A percentile compares a stretch with the other conserved stretches of the same genome.
These are phyloP conservation scores for Lepus europaeus DNA, from an alignment of 2,113 vertebrate species.

Conservation along the genomic window DNA sequence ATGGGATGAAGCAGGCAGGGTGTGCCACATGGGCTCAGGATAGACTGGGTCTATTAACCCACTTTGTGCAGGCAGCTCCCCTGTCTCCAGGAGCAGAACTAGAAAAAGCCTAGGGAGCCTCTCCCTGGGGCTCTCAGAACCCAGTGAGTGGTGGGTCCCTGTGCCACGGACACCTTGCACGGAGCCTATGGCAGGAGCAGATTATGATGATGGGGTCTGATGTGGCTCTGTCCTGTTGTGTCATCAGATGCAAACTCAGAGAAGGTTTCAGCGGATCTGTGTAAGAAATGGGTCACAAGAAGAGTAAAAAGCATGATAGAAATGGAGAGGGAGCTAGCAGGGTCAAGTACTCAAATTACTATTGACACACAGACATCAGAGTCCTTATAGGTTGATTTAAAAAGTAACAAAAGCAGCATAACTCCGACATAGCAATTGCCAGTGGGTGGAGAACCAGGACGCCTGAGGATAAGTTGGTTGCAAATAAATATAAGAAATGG, in stretches of 20 bases:
- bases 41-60: not conserved
- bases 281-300: not conserved
- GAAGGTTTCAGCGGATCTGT: not conserved
- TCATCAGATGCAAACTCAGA: not conserved
- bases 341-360: not conserved
- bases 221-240: not conserved
- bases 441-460: not conserved
- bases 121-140: not conserved
- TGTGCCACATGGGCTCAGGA: not conserved
- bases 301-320: not conserved
- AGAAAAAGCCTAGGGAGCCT: not conserved
- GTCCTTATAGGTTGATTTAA: not conserved
- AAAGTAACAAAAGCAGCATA: not conserved
- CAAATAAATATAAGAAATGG: not conserved
- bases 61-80: not conserved
- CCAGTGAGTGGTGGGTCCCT: fast-evolving
- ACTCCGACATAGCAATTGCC: not conserved
- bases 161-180: not conserved
- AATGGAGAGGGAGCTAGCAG: not conserved
- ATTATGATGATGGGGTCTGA: not conserved
- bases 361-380: not conserved
- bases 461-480: not conserved
- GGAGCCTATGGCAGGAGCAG: too few species aligned
- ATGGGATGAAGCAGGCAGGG: not conserved
- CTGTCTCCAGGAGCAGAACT: not conserved